These are phyloP conservation scores for Acrocyrtus sp. DNA, from an alignment of 2,888 invertebrate species.

Conservation along the genomic window DNA sequence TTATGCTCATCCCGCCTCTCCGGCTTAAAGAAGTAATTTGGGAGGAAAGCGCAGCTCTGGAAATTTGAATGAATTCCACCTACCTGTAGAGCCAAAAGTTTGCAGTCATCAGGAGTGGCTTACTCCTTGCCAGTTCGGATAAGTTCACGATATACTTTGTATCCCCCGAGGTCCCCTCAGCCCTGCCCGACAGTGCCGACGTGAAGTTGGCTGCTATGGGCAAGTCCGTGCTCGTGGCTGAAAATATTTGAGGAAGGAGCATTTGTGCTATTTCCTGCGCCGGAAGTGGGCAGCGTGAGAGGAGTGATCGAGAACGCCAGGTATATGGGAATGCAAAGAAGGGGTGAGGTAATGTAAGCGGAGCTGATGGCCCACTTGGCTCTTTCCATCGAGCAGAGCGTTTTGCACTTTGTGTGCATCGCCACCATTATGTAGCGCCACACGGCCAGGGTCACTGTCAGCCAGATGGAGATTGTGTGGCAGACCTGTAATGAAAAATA, in stretches of 20 bases:
- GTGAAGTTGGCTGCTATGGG: background rate
- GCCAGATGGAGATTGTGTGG: constrained; percentile 88
- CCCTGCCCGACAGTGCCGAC: constrained; percentile 2
- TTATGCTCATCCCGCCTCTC: no score
- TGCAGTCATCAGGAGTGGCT: constrained; percentile 68
- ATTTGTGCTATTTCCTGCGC: constrained; percentile 53
- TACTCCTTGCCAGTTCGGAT: constrained; percentile 73
- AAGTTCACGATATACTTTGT: constrained; percentile 75
- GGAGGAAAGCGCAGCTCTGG: no score
- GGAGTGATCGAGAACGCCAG: constrained; percentile 76
- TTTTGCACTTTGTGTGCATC: constrained; percentile 81
- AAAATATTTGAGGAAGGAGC: background rate
- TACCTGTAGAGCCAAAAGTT: constrained; percentile 90
- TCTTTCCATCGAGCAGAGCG: constrained; percentile 83
- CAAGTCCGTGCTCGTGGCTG: background rate
- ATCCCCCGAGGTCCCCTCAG: constrained; percentile 15
- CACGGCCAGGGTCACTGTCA: constrained; percentile 91
- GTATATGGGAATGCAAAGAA: constrained; percentile 87
- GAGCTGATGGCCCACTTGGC: constrained; percentile 78
- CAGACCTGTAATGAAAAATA: constrained; percentile 65
- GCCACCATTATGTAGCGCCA: constrained; percentile 92
- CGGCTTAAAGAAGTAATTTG: no score
- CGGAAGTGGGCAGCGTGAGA: constrained; percentile 68
- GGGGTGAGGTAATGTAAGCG: constrained; percentile 83
- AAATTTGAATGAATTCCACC: no score